Percentiles rank a stretch among this genome's conserved stretches.
Conservation (phyloP, 1,140 invertebrate species). For the Aphidius ervi region DNA sequence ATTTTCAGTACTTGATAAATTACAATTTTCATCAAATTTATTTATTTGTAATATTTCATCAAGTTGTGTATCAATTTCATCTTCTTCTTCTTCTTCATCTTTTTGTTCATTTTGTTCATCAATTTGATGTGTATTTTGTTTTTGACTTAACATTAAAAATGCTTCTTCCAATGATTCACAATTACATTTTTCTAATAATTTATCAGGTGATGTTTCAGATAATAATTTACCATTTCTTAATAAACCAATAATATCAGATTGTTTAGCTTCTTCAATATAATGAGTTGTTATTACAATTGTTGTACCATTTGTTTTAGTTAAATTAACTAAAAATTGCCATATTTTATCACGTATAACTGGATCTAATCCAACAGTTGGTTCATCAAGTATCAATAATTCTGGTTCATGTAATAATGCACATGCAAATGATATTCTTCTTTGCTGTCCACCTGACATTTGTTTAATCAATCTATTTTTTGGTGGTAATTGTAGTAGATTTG, state of each 20-base stretch:
- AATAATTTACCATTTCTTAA: constrained; percentile 81
- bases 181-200: constrained; percentile 61
- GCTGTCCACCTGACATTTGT: constrained; percentile 81
- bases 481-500: constrained; percentile 70
- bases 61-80: constrained; percentile 28
- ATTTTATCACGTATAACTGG: constrained; percentile 84
- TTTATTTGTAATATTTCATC: constrained; percentile 38
- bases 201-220: constrained; percentile 76
- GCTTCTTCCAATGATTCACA: constrained; percentile 69
- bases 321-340: constrained; percentile 79
- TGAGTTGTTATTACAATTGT: constrained; percentile 89
- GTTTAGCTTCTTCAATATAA: constrained; percentile 88
- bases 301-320: constrained; percentile 64
- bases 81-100: neutral
- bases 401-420: constrained; percentile 83
- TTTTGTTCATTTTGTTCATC: constrained; percentile 28
- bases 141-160: constrained; percentile 65
- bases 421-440: constrained; percentile 81
- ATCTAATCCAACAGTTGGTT: constrained; percentile 90
- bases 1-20: neutral
- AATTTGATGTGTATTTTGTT: constrained; percentile 50
- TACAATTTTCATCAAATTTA: constrained; percentile 7
- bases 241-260: constrained; percentile 81
- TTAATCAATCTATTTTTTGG: constrained; percentile 59
- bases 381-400: constrained; percentile 84